A percentile compares a stretch with the other conserved stretches of the same genome.
phyloP scores from a whole-genome alignment of 1,140 invertebrate genomes.

The Euwallacea similis region DNA sequence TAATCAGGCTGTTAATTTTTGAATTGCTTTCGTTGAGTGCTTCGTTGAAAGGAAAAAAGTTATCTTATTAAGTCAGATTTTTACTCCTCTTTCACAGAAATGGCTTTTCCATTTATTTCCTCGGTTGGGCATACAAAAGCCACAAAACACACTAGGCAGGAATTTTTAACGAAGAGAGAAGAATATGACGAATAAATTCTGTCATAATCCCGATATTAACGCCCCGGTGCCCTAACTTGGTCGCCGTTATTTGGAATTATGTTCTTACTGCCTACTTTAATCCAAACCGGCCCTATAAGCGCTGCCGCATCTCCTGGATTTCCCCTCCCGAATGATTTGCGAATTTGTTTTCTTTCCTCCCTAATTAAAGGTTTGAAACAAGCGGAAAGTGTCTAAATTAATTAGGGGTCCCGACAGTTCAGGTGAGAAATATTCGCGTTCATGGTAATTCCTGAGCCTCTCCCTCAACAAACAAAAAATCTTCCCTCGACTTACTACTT shows the following conservation, averaged over 20 bases:
- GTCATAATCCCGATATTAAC: conserved; percentile 8
- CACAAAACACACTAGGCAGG: no score
- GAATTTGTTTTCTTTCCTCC: conserved; percentile 23
- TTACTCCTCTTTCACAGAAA: no score
- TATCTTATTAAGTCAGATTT: no score
- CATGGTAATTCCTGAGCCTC: neutral
- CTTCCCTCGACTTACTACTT: no score
- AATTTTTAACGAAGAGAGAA: no score
- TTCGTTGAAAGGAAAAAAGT: neutral
- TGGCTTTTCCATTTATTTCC: no score
- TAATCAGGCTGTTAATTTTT: conserved; percentile 18
- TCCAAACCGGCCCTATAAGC: conserved; percentile 11
- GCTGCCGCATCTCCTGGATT: conserved; percentile 5
- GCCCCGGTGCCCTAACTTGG: neutral
- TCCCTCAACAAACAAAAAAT: no score
- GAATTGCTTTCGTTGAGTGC: neutral
- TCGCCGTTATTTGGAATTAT: conserved; percentile 21
- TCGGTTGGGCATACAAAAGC: no score
- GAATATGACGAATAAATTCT: no score
- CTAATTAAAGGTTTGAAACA: conserved; percentile 22
- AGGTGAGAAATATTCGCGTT: conserved; percentile 17
- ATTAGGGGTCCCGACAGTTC: conserved; percentile 10
- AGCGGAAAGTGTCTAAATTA: conserved; percentile 22
- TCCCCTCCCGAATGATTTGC: conserved; percentile 16
- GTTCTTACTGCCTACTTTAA: conserved; percentile 27